Evolutionary conservation across 2,888 invertebrate species (phyloP).

Genomic region (Amorpha juglandis): DNA sequence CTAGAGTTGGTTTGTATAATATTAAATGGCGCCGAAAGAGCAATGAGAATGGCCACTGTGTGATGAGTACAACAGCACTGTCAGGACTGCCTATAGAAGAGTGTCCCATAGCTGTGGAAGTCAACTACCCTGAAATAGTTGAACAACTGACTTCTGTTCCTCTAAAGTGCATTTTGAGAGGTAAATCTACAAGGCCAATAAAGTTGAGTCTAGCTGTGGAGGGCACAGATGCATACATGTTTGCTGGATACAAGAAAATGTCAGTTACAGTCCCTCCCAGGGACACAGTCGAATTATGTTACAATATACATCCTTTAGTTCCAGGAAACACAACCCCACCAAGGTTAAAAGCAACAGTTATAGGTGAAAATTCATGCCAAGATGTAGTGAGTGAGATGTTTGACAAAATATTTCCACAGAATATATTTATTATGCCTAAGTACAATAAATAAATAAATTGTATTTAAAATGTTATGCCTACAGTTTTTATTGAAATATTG

Average conservation of each 20-base stretch:
- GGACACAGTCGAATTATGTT: constrained; percentile 85
- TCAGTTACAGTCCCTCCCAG: constrained; percentile 85
- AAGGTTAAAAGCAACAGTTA: constrained; percentile 79
- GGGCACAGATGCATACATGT: constrained; percentile 96
- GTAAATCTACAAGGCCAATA: constrained; percentile 88
- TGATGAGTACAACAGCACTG: constrained; percentile 83
- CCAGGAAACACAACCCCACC: constrained; percentile 90
- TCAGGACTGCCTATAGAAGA: constrained; percentile 85
- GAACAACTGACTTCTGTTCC: constrained; percentile 89
- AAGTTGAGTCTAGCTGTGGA: constrained; percentile 91
- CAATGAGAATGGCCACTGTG: constrained; percentile 57
- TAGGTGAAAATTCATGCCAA: constrained; percentile 69
- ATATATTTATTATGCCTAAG: constrained; percentile 83
- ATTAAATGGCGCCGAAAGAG: constrained; percentile 73
- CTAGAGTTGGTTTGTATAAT: constrained; percentile 75
- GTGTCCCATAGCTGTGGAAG: constrained; percentile 85
- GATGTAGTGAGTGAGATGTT: constrained; percentile 76
- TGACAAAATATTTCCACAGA: constrained; percentile 77
- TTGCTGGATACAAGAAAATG: constrained; percentile 96
- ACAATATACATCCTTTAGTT: constrained; percentile 91
- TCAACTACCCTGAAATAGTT: constrained; percentile 89
- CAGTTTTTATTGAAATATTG: constrained; percentile 54
- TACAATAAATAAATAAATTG: constrained; percentile 73
- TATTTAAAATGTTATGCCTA: constrained; percentile 44
- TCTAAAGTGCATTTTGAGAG: constrained; percentile 88